These are phyloP conservation scores for Pristionchus mayeri DNA, from an alignment of 2,888 invertebrate genomes.

Conservation along the genomic window DNA sequence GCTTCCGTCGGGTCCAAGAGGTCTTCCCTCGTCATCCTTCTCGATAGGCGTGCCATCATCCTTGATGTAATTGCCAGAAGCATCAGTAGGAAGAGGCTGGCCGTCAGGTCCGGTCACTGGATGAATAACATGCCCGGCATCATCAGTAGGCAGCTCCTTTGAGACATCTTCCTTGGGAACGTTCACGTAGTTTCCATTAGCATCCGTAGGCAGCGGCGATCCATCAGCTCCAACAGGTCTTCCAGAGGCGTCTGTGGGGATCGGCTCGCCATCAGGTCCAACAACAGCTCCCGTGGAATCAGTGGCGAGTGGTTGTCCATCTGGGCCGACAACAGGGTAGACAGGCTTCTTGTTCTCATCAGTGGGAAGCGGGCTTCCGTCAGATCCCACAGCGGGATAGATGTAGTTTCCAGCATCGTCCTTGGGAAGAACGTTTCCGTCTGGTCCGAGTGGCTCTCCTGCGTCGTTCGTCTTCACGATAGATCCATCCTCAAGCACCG, in stretches of 20 bases:
- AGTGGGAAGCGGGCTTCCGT: slow-evolving; percentile 55
- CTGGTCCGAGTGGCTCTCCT: slow-evolving; percentile 49
- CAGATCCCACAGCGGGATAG: slow-evolving; percentile 65
- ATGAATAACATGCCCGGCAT: slow-evolving; percentile 62
- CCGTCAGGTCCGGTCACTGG: slow-evolving; percentile 54
- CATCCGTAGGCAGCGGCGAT: slow-evolving; percentile 61
- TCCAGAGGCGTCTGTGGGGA: slow-evolving; percentile 56
- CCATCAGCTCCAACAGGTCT: slow-evolving; percentile 67
- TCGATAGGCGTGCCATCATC: slow-evolving; percentile 44
- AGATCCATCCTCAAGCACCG: slow-evolving; percentile 51
- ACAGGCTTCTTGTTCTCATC: slow-evolving; percentile 56
- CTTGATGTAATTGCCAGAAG: slow-evolving; percentile 47
- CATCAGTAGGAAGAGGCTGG: slow-evolving; percentile 43
- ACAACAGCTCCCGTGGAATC: neutral
- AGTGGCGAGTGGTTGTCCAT: slow-evolving; percentile 54
- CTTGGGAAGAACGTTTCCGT: slow-evolving; percentile 13
- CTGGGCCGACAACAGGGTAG: slow-evolving; percentile 55
- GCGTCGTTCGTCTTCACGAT: slow-evolving; percentile 53
- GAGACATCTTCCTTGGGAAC: slow-evolving; percentile 54
- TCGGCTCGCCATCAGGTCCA: slow-evolving; percentile 55
- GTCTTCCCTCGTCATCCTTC: slow-evolving; percentile 57
- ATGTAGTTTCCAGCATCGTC: slow-evolving; percentile 61
- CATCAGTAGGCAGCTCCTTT: slow-evolving; percentile 51
- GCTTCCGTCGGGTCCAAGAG: slow-evolving; percentile 50
- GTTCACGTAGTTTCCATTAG: slow-evolving; percentile 61